Evolutionary conservation across 2,888 invertebrate species (phyloP), one percentile per base, ranked within the genome.

Genomic region (Xestia sexstrigata): DNA sequence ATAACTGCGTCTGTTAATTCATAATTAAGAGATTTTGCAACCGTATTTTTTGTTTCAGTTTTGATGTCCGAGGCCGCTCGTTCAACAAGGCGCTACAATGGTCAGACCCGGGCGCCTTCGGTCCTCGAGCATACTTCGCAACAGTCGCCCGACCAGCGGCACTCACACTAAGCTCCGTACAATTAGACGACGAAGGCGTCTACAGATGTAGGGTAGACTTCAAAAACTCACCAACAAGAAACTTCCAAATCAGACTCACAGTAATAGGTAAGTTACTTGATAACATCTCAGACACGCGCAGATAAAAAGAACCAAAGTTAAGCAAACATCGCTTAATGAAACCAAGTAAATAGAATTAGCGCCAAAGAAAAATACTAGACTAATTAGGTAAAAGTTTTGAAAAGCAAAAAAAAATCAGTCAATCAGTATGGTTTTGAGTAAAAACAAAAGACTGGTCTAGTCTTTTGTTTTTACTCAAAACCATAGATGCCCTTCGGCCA

Each of bases 201-300:
- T 99, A 99, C 95, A 97, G 99, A 88, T 99, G 99, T 94, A 97
- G 99, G 83, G 99, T 99, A 52, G 99, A 99, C 95, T 99, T 99
- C 95, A 98, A 98, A 90, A 98, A 98, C 92, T 98, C 98, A 15
- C 98, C 99, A 49, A 99, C 99, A 23, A 97, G 98, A 90, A 99
- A 98, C 94, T 98, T 98, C 94, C 98, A 98, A 92, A 98, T 99
- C 94, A 98, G 98, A 93, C 97, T 99, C 88, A 98, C 98, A 91
- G 99, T 99, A 90, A 98, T 99, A 94, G 98, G 99, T 99, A 96
- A 98, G 98, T 97, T 70, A 70, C 15, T 47, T 66, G 7, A 77
- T 74, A 82, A 69, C 55, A 69, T 72, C 70, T 71, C 13, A 68
- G 63, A 71, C 30, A 55, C 39, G 60, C n/a, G 65, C 39, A 60